A percentile compares a stretch with the other conserved stretches of the same genome.
Conservation (phyloP, 1,140 invertebrate genomes). For the Megalopta genalis region DNA sequence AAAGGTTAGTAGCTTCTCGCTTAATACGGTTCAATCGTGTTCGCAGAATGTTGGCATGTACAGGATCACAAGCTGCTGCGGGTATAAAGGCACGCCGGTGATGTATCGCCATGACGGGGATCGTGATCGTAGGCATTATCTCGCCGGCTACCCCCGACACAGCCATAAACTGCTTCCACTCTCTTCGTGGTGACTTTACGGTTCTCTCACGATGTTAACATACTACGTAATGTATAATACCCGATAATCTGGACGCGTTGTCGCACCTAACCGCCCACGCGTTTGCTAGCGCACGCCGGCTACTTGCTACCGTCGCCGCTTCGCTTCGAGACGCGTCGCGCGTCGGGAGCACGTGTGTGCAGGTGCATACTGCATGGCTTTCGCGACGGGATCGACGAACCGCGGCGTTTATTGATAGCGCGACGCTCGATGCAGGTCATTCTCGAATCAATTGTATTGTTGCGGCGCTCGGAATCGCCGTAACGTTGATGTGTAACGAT, state of each 20-base stretch:
- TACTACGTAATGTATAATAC: slow-evolving; percentile 30
- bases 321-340: too few relatives aligned
- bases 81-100: slow-evolving; percentile 39
- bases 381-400: not conserved
- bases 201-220: slow-evolving; percentile 36
- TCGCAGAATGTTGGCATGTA: too few relatives aligned
- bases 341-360: slow-evolving; percentile 13
- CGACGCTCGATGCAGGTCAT: slow-evolving; percentile 10
- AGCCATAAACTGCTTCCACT: slow-evolving; percentile 47
- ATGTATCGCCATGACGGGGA: slow-evolving; percentile 36
- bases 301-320: not conserved
- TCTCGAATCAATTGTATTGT: slow-evolving; percentile 30
- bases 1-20: too few relatives aligned
- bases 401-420: slow-evolving; percentile 18
- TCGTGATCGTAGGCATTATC: slow-evolving; percentile 55
- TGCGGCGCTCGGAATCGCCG: not conserved
- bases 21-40: too few relatives aligned
- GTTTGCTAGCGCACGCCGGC: slow-evolving; percentile 1
- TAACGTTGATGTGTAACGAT: not conserved
- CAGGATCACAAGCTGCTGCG: not conserved
- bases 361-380: slow-evolving; percentile 21
- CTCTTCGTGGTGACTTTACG: slow-evolving; percentile 43
- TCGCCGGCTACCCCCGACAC: slow-evolving; percentile 16
- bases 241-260: slow-evolving; percentile 51
- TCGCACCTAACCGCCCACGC: slow-evolving; percentile 28